These are phyloP conservation scores for Cephus cinctus DNA, from an alignment of 1,140 invertebrate species.

Conservation along the genomic window DNA sequence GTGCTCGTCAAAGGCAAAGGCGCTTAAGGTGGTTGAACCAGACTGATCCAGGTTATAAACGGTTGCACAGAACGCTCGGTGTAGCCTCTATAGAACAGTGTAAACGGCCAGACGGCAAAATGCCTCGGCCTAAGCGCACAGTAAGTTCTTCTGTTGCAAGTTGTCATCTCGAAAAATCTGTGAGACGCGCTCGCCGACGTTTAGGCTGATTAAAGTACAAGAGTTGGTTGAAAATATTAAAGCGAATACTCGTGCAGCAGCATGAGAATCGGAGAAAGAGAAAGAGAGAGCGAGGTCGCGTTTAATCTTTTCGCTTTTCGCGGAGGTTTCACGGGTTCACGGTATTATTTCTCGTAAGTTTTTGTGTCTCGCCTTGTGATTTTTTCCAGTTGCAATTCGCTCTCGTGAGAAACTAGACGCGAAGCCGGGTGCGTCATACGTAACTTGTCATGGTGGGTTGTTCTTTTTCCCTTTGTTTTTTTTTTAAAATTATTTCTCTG, in stretches of 20 bases:
- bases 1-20: constrained; percentile 26
- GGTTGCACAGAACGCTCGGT: constrained; percentile 12
- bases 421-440: background rate
- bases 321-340: constrained; percentile 2
- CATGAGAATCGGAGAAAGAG: constrained; percentile 10
- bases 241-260: constrained; percentile 5
- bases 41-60: too few relatives aligned
- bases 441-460: constrained; percentile 7
- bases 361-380: constrained; percentile 6
- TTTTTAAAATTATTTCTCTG: background rate
- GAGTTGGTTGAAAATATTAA: background rate
- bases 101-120: constrained; percentile 20
- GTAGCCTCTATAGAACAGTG: constrained; percentile 5
- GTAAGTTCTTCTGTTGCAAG: constrained; percentile 15
- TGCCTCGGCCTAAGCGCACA: constrained; percentile 28
- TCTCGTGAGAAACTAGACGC: background rate
- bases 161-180: background rate
- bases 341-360: too few relatives aligned
- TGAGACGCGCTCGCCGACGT: background rate
- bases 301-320: constrained; percentile 14
- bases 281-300: constrained; percentile 13
- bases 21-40: too few relatives aligned
- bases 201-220: background rate
- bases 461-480: constrained; percentile 9
- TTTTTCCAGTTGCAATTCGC: background rate